Percentiles rank a stretch among this genome's conserved stretches.
Evolutionary conservation across 2,888 invertebrate species (phyloP).

Genomic region (Helobdella robusta): DNA sequence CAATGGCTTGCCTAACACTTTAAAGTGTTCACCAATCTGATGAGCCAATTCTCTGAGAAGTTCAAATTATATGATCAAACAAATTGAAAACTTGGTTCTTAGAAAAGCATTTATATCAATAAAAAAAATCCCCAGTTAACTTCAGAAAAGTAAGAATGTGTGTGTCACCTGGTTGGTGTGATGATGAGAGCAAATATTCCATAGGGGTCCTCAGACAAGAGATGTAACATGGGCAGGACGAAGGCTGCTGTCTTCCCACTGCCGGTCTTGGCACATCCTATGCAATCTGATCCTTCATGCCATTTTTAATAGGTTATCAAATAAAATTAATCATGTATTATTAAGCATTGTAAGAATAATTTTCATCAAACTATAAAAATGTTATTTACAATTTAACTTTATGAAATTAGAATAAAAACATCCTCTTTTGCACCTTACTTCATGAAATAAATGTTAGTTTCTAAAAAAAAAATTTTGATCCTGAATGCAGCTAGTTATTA

Average conservation of each 20-base stretch:
- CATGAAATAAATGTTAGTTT: too few species aligned
- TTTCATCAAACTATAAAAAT: too few species aligned
- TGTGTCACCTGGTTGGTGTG: constrained; percentile 72
- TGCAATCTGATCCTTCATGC: constrained; percentile 67
- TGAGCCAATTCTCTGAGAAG: constrained; percentile 47
- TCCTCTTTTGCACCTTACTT: too few species aligned
- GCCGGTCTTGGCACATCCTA: constrained; percentile 93
- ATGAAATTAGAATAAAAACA: too few species aligned
- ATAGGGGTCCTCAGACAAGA: constrained; percentile 82
- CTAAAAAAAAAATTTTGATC: too few species aligned
- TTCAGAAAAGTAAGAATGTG: constrained; percentile 1
- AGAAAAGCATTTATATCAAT: too few species aligned
- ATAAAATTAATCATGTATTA: too few species aligned
- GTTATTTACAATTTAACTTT: too few species aligned
- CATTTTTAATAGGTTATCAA: too few species aligned
- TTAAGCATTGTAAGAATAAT: too few species aligned
- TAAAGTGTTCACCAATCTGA: constrained; percentile 87
- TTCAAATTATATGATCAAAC: constrained; percentile 4
- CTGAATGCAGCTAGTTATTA: too few species aligned
- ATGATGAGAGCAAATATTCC: constrained; percentile 87
- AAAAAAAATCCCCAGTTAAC: neutral
- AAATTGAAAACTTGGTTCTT: constrained; percentile 4
- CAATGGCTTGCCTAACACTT: constrained; percentile 77
- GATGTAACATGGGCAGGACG: constrained; percentile 83
- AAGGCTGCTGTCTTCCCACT: constrained; percentile 97